A percentile compares a stretch with the other conserved stretches of the same genome.
Conservation (phyloP, 2,797 vertebrate genomes). For the Passerculus sandwichensis region DNA sequence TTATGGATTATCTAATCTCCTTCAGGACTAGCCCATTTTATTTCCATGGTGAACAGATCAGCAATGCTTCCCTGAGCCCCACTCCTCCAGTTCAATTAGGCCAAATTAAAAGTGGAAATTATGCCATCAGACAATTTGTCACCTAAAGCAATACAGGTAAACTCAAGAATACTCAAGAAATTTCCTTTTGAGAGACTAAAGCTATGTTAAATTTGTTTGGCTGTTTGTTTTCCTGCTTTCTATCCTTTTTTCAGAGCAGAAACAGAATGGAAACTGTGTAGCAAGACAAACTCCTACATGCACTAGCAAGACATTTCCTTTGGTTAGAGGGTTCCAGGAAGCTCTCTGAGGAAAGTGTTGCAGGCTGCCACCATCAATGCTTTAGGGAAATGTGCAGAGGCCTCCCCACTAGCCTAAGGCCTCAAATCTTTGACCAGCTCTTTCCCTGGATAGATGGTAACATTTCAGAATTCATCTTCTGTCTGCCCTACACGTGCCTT, state of each 20-base stretch:
- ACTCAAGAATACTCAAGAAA: not conserved
- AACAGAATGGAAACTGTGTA: not conserved
- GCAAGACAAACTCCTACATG: rapidly evolving
- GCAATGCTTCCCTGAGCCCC: not conserved
- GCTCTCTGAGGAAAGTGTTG: not conserved
- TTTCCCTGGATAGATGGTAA: not conserved
- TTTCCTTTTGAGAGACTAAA: not conserved
- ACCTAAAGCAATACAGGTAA: not conserved
- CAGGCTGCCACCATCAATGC: not conserved
- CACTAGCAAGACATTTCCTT: not conserved
- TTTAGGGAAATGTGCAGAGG: not conserved
- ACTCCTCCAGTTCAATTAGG: not conserved
- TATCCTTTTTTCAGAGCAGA: not conserved
- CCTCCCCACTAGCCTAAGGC: not conserved
- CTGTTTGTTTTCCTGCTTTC: not conserved
- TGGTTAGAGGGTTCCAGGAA: not conserved
- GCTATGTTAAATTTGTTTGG: not conserved
- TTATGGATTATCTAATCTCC: not conserved
- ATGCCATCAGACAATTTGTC: not conserved
- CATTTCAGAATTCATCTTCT: not conserved
- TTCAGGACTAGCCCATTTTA: not conserved
- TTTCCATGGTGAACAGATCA: not conserved
- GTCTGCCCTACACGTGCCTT: not conserved
- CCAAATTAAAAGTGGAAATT: not conserved
- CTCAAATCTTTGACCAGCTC: not conserved